Conservation (phyloP, 2,113 vertebrate species). For the Myocastor coypus region DNA sequence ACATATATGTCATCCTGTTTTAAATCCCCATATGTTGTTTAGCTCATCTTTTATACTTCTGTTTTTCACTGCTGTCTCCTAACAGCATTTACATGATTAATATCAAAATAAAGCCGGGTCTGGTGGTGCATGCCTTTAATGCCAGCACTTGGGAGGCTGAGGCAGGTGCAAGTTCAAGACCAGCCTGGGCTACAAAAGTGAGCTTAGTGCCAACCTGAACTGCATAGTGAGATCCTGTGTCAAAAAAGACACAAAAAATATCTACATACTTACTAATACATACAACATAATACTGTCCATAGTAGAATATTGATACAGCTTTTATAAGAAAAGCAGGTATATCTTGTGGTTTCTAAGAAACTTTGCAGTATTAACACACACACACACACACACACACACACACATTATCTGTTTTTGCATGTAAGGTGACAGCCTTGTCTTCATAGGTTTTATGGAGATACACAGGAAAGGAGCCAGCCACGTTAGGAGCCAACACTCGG, state of each 20-base stretch:
- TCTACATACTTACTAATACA: neutral
- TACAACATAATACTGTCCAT: neutral
- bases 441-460: slow-evolving; percentile 93
- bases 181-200: too few species aligned
- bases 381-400: neutral
- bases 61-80: neutral
- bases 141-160: too few species aligned
- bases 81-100: neutral
- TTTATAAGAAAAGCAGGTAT: neutral
- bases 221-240: too few species aligned
- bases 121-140: too few species aligned
- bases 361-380: neutral
- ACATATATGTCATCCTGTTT: neutral
- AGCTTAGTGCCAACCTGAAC: too few species aligned
- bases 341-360: neutral
- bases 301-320: neutral
- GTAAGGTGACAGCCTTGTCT: slow-evolving; percentile 1
- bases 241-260: neutral
- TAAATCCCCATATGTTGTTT: neutral
- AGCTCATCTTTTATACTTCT: neutral
- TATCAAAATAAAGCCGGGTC: neutral
- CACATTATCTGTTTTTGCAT: neutral
- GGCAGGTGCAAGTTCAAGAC: too few species aligned
- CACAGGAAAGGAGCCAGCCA: slow-evolving; percentile 87
- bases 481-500: slow-evolving; percentile 89